Base-by-base conservation (phyloP, 2,797 vertebrate species). In the Danio tinwini region DNA sequence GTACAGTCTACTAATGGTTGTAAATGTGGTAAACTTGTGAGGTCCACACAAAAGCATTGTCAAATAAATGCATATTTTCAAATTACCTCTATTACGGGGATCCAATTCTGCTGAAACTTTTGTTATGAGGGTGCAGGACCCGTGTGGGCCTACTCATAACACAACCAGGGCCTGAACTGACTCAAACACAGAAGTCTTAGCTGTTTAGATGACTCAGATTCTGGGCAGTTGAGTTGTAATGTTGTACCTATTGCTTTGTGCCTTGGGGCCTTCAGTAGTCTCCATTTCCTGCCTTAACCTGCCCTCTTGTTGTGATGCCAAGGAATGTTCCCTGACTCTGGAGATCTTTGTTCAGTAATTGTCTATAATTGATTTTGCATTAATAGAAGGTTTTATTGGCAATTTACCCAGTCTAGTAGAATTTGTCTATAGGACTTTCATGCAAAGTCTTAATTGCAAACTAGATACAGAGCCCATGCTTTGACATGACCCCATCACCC, bases 241-340 rank as follows among this genome's bases (percentile, higher is more conserved):
- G 52, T 69, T 49, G 50, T 69, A 42, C 63, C 21, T 14, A n/a
- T 68, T 42, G 47, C 39, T 53, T 29, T 79, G 11, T 63, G 58
- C 58, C 47, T 62, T 42, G 7, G 39, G 49, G 68, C 67, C 67
- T 63, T 39, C 13, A 47, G 65, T 47, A 8, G 4, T 71, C 55
- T 71, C 3, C 7, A 42, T 44, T 53, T 72, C 58, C 59, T 79
- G 76, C 47, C 47, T 2, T 70, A 72, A 79, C 76, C 76, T 79
- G 76, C 47, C 37, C 67, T 78, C 64, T 68, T 59, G 44, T 68
- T 61, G 44, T 40, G 49, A 42, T 72, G 47, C 56, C 17, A 12
- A 63, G 47, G 47, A 79, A 79, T 71, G 68, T 79, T 78, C 76
- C 52, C 29, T 2, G 19, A 63, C 16, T 39, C 5, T 8, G 37